Evolutionary conservation across 2,888 invertebrate genomes (phyloP).

Genomic region (Phlogophora meticulosa): DNA sequence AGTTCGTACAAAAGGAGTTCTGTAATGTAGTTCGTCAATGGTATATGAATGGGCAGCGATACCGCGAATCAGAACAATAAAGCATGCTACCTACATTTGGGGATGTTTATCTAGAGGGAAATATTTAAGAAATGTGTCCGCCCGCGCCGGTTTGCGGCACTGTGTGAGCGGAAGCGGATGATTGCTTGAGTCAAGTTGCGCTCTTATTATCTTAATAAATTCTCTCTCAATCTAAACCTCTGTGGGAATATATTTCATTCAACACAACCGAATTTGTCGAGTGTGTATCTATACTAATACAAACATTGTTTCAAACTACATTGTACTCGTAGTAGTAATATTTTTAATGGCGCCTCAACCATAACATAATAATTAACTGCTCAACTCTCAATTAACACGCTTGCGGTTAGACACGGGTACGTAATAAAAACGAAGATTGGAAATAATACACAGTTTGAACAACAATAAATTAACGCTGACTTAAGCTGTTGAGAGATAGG

Average conservation of each 20-base stretch:
- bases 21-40: neutral
- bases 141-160: constrained; percentile 13
- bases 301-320: constrained; percentile 30
- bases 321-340: constrained; percentile 12
- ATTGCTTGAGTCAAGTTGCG: constrained; percentile 79
- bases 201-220: constrained; percentile 68
- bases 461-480: neutral
- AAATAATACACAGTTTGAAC: neutral
- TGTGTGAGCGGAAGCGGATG: constrained; percentile 77
- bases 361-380: constrained; percentile 3
- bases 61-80: constrained; percentile 38
- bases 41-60: constrained; percentile 27
- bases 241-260: constrained; percentile 63
- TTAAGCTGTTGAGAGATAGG: neutral
- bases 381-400: constrained; percentile 28
- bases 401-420: constrained; percentile 30
- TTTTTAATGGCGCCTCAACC: constrained; percentile 11
- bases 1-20: neutral
- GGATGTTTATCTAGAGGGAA: constrained; percentile 48
- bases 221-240: constrained; percentile 65
- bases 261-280: constrained; percentile 40
- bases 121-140: constrained; percentile 55
- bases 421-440: neutral
- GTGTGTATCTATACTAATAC: constrained; percentile 26
- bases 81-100: constrained; percentile 44